A percentile compares a stretch with the other conserved stretches of the same genome.
Conservation (phyloP, 2,113 vertebrate species). For the Aplodontia rufa region DNA sequence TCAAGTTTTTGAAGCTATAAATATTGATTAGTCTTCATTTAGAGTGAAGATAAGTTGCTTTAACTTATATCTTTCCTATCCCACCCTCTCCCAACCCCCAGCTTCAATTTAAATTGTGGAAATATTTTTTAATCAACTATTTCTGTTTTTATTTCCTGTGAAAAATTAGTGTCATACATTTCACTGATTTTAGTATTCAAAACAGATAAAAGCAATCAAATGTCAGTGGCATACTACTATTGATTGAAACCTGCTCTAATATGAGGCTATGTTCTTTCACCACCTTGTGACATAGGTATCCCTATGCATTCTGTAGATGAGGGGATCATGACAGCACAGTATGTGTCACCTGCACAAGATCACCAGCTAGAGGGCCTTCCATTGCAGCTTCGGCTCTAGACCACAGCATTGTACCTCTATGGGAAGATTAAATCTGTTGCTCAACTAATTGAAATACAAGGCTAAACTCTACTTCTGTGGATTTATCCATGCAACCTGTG, state of each 20-base stretch:
- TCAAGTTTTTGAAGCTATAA: conserved; percentile 7
- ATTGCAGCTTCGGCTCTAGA: not conserved
- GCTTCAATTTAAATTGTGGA: conserved; percentile 12
- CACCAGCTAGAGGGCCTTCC: not conserved
- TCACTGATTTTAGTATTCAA: conserved; percentile 20
- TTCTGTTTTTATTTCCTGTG: conserved; percentile 24
- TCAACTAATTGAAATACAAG: not conserved
- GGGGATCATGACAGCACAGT: not conserved
- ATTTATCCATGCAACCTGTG: not conserved
- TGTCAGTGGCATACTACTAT: not conserved
- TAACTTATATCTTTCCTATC: not conserved
- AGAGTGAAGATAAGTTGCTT: not conserved
- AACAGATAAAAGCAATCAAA: not conserved
- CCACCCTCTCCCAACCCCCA: not conserved
- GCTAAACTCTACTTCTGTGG: not conserved
- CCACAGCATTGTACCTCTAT: not conserved
- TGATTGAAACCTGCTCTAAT: not conserved
- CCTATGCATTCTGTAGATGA: not conserved
- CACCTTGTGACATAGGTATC: not conserved
- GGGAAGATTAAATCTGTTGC: not conserved
- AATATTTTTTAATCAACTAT: conserved; percentile 10
- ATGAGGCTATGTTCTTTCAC: not conserved
- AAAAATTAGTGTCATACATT: not conserved
- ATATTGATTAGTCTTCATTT: not conserved
- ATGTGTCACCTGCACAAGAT: not conserved